Base-by-base conservation (phyloP, 1,140 invertebrate species). In the Helicoverpa zea region DNA sequence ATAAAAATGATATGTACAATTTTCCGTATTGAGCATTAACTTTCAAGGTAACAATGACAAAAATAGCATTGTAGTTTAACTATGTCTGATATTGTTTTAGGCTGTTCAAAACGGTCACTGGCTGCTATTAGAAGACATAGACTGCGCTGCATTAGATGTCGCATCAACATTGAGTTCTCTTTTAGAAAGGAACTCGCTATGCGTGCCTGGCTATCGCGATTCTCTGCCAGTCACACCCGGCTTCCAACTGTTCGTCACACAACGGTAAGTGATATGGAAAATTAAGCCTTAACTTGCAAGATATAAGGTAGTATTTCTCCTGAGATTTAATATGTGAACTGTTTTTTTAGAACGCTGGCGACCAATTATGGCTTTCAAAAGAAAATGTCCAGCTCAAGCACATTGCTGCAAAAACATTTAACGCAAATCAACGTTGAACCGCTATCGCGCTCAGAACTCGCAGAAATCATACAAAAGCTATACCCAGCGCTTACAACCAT, bases 111-210 rank as follows among this genome's bases (percentile, higher is more conserved):
- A 97, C 88, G 98, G 98, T 0, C 96, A 98, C 89, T 99, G 99
- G 98, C 94, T 99, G 59, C 94, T 99, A 0, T 92, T 99, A 54
- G 99, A 99, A 96, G 99, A 99, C 92, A 97, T 99, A 78, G 99
- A 99, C 90, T 97, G 97, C 85, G 99, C 98, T 12, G 97, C 98
- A 9, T 96, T 98, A 89, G 99, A 99, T 95, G 98, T 99, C 0
- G 97, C 98, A 0, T 98, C 98, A 2, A 96, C 99, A 35, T 89
- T 99, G 5, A 96, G 97, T 78, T 97, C 97, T 49, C 95, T 99
- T 1, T 92, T 99, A 29, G 98, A 99, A 95, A 97, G 97, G 74
- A 96, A 97, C 78, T 96, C 96, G n/a, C 95, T 99, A 0, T 97
- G 97, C 73, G 97, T 99, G 29, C 98, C 98, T 11, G 98, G 98